Evolutionary conservation across 2,888 invertebrate genomes (phyloP).

Genomic region (Choristoneura rosaceana): DNA sequence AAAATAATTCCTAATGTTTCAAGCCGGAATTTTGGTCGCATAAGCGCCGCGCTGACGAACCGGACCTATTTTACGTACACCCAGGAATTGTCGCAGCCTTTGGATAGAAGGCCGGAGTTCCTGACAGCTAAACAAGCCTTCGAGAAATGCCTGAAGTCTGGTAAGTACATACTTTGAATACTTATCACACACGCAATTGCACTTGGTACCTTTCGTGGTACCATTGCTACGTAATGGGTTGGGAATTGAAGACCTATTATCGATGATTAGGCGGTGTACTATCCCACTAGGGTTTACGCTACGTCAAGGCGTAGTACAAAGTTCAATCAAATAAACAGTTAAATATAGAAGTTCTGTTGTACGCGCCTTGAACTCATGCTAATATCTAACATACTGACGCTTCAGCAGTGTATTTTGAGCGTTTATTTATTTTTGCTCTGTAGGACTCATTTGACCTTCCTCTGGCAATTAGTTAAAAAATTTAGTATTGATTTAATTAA

Average conservation of each 20-base stretch:
- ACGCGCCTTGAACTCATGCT: constrained; percentile 10
- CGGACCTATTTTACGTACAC: constrained; percentile 91
- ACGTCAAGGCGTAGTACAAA: constrained; percentile 31
- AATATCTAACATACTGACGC: background rate
- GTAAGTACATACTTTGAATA: constrained; percentile 78
- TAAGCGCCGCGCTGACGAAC: constrained; percentile 69
- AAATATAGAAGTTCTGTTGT: background rate
- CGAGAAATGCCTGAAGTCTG: constrained; percentile 90
- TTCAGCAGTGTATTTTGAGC: background rate
- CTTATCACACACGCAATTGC: background rate
- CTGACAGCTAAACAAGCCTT: constrained; percentile 92
- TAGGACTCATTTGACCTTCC: background rate
- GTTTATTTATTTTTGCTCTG: background rate
- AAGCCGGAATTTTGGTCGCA: constrained; percentile 66
- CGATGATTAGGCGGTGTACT: constrained; percentile 33
- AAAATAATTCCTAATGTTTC: constrained; percentile 70
- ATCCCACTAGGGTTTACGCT: background rate
- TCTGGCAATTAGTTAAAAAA: background rate
- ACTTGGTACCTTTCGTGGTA: background rate
- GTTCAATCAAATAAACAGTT: constrained; percentile 18
- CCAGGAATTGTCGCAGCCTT: constrained; percentile 92
- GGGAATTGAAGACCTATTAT: constrained; percentile 35
- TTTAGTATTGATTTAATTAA: background rate
- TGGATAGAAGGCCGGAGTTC: constrained; percentile 90
- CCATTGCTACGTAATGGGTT: constrained; percentile 21